Evolutionary conservation across 2,797 vertebrate genomes (phyloP), one percentile per base, ranked within the genome.

Genomic region (Leptodactylus fallax): DNA sequence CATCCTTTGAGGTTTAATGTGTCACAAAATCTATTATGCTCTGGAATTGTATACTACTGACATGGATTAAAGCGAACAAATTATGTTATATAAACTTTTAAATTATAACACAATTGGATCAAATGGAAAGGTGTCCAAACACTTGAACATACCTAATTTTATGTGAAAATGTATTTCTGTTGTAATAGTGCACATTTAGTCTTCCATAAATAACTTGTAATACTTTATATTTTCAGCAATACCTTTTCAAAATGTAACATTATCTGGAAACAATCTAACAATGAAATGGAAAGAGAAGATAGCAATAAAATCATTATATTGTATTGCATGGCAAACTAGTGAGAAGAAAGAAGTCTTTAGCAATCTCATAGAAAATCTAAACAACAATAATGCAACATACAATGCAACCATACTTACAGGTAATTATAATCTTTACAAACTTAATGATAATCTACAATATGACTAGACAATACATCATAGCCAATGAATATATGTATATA

Each of bases 351-450:
- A 11, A 19, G 5, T 16, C 12, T 69, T 21, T 49, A 65, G 61
- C 9, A 51, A 65, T 16, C 65, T 60, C 3, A 14, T 58, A n/a
- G 71, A 49, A 65, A 61, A 23, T 7, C 27, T 63, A 51, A 16
- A 51, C 16, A 51, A 8, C 11, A 84, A 76, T 61, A 5, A 81
- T 6, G 27, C 27, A 82, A 80, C 11, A 7, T 79, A 76, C 51
- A 5, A 81, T 6, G 27, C 27, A 82, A 80, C 11, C 19, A 82
- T 89, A 81, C 47, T 14, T 47, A 81, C 25, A 82, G 87, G 87
- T 89, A 86, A 63, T 36, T 36, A 36, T 36, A 36, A 36, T 36
- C 36, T 36, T 36, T 36, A 36, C 36, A 61, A 72, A 9, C 25
- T 45, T 71, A 0, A 19, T 45, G 16, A 71, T 25, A 27, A 36